phyloP scores from a whole-genome alignment of 2,113 vertebrate species.

The Cyanoramphus novaezelandiae region DNA sequence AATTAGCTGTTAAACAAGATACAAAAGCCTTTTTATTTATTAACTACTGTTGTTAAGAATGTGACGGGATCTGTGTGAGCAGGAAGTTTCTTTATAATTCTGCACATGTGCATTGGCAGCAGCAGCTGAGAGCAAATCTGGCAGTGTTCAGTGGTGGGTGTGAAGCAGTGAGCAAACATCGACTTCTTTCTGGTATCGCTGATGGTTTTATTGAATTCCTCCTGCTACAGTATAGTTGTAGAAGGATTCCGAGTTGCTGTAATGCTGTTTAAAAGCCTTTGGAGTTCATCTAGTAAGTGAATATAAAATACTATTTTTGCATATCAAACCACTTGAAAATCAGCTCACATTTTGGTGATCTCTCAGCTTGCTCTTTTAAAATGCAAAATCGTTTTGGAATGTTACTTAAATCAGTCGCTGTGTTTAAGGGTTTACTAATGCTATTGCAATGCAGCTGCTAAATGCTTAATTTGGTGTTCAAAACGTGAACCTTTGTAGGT shows the following conservation, averaged over 20 bases:
- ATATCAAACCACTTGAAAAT: neutral
- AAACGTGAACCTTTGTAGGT: neutral
- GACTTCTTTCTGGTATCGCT: neutral
- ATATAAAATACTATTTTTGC: neutral
- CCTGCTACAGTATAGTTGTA: neutral
- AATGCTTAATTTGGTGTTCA: neutral
- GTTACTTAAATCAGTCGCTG: neutral
- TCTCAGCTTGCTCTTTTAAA: neutral
- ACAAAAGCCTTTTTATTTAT: conserved; percentile 70
- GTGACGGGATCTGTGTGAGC: conserved; percentile 49
- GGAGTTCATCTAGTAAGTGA: conserved; percentile 38
- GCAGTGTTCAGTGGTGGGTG: conserved; percentile 25
- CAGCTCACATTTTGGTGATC: neutral
- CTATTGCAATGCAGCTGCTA: neutral
- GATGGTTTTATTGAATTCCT: neutral
- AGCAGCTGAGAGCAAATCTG: conserved; percentile 53
- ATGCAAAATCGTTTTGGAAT: neutral
- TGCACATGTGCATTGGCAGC: conserved; percentile 62
- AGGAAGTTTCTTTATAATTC: conserved; percentile 65
- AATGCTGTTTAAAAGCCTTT: neutral
- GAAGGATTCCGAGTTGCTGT: neutral
- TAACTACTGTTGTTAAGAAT: conserved; percentile 54
- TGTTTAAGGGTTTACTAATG: neutral
- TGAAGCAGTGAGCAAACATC: conserved; percentile 27
- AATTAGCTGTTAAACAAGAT: conserved; percentile 48